phyloP scores from a whole-genome alignment of 2,888 invertebrate genomes.

The Oxycera nigricornis region DNA sequence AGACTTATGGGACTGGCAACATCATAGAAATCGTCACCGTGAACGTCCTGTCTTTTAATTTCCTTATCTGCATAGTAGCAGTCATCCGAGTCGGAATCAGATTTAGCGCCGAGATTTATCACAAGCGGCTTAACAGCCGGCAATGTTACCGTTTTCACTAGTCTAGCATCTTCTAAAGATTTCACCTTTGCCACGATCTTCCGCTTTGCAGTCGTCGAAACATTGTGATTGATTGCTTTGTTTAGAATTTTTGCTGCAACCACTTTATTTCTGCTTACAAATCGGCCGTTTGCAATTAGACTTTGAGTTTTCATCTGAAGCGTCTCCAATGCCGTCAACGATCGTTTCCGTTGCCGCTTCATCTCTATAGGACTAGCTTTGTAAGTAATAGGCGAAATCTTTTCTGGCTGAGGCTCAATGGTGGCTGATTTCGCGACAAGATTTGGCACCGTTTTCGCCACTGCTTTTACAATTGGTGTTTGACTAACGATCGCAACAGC shows the following conservation, averaged over 20 bases:
- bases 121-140: slow-evolving; percentile 55
- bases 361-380: background rate
- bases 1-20: slow-evolving; percentile 56
- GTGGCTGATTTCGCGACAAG: too few species aligned
- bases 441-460: too few species aligned
- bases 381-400: background rate
- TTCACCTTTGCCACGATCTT: background rate
- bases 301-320: slow-evolving; percentile 25
- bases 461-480: too few species aligned
- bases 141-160: slow-evolving; percentile 54
- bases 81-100: slow-evolving; percentile 34
- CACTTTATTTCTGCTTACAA: background rate
- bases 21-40: slow-evolving; percentile 50
- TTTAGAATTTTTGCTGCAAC: slow-evolving; percentile 20
- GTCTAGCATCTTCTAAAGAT: slow-evolving; percentile 47
- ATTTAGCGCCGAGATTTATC: slow-evolving; percentile 50
- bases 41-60: background rate
- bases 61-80: background rate
- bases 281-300: slow-evolving; percentile 6
- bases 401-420: background rate
- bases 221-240: slow-evolving; percentile 20
- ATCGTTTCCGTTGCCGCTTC: slow-evolving; percentile 2
- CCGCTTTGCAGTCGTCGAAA: background rate
- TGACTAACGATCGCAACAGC: too few species aligned
- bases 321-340: background rate